phyloP scores from a whole-genome alignment of 2,888 invertebrate species.

The Sialis lutaria region DNA sequence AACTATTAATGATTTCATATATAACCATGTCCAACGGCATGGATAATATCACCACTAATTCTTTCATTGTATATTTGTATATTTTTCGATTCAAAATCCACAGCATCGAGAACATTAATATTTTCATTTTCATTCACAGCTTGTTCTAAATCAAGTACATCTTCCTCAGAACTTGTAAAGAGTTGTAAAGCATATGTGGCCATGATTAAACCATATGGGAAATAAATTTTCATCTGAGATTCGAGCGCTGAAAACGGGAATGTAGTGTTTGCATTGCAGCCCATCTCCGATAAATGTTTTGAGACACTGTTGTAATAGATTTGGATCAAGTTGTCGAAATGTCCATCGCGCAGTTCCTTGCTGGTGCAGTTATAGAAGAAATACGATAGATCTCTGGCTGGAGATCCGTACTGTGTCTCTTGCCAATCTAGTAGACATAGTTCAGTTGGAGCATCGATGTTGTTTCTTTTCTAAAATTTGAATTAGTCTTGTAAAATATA shows the following conservation, averaged over 20 bases:
- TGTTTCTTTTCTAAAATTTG: slow-evolving; percentile 4
- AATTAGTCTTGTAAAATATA: too few species aligned
- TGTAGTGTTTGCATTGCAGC: slow-evolving; percentile 14
- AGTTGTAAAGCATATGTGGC: slow-evolving; percentile 14
- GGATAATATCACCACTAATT: not conserved
- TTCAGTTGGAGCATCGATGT: slow-evolving; percentile 11
- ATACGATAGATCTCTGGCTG: slow-evolving; percentile 19
- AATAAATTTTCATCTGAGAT: slow-evolving; percentile 16
- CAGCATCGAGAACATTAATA: not conserved
- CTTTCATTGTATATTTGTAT: slow-evolving; percentile 1
- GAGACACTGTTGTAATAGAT: slow-evolving; percentile 18
- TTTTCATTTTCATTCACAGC: not conserved
- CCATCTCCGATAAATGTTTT: slow-evolving; percentile 12
- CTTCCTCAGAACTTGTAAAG: slow-evolving; percentile 13
- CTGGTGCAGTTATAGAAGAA: slow-evolving; percentile 18
- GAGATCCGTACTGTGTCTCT: slow-evolving; percentile 13
- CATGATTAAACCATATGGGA: slow-evolving; percentile 15
- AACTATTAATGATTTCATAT: not conserved
- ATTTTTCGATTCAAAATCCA: slow-evolving; percentile 8
- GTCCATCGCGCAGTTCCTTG: slow-evolving; percentile 14
- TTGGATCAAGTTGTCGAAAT: slow-evolving; percentile 16
- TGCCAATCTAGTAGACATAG: slow-evolving; percentile 17
- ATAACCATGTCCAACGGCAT: not conserved
- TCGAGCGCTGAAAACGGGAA: slow-evolving; percentile 16
- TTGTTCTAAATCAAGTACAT: slow-evolving; percentile 11